Evolutionary conservation across 2,888 invertebrate species (phyloP).

Genomic region (Amblyjoppa fuscipennis): DNA sequence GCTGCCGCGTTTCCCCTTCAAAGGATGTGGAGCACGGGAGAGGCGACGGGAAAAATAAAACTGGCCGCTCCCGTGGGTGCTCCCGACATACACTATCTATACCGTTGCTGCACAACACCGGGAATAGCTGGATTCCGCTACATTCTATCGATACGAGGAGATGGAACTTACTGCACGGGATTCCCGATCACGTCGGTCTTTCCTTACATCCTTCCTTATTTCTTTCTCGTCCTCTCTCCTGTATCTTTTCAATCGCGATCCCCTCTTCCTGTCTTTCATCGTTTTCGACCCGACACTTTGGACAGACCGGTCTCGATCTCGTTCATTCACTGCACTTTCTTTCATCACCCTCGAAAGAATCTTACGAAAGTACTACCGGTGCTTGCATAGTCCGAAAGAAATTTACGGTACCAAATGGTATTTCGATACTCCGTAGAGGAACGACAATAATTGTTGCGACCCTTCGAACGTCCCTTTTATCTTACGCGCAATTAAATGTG

Average conservation of each 20-base stretch:
- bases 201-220: conserved; percentile 29
- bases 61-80: conserved; percentile 45
- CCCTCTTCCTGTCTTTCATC: conserved; percentile 23
- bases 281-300: conserved; percentile 35
- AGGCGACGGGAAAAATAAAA: conserved; percentile 38
- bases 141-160: conserved; percentile 48
- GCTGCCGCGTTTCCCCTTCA: conserved; percentile 1
- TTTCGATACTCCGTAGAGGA: no score
- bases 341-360: background rate
- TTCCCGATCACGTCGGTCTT: conserved; percentile 52
- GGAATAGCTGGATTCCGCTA: conserved; percentile 50
- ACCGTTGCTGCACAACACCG: conserved; percentile 1
- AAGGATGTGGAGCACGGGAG: conserved; percentile 4
- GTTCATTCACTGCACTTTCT: conserved; percentile 17
- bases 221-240: conserved; percentile 30
- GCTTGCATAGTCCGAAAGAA: no score
- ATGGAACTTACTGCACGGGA: conserved; percentile 20
- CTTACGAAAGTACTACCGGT: background rate
- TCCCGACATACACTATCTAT: conserved; percentile 17
- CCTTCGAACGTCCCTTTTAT: background rate
- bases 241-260: conserved; percentile 12
- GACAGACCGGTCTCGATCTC: conserved; percentile 11
- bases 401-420: no score
- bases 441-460: background rate
- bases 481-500: background rate